These are phyloP conservation scores for Eulemur macaco DNA, from an alignment of 2,113 vertebrate genomes.

Conservation along the genomic window DNA sequence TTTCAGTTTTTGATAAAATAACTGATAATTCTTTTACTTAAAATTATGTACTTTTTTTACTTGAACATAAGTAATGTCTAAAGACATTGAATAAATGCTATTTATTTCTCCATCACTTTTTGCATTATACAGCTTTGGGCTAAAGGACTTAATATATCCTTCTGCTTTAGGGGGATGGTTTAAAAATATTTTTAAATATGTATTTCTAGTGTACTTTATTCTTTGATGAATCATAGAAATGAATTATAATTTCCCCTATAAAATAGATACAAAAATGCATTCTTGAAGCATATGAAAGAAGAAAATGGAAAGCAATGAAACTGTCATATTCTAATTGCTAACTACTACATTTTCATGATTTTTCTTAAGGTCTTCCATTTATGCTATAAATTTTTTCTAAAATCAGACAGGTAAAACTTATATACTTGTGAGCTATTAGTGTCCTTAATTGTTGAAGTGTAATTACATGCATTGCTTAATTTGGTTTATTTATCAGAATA, in stretches of 20 bases:
- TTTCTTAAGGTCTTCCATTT: not conserved
- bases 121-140: not conserved
- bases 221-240: not conserved
- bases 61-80: not conserved
- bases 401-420: not conserved
- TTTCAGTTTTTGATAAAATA: not conserved
- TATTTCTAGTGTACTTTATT: not conserved
- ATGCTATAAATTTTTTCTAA: not conserved
- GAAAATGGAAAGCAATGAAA: not conserved
- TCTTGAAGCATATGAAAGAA: not conserved
- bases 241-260: not conserved
- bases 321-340: not conserved
- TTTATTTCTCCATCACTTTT: not conserved
- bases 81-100: not conserved
- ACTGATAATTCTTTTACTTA: not conserved
- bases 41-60: not conserved
- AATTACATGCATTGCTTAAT: not conserved
- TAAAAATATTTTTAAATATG: not conserved
- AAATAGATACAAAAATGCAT: not conserved
- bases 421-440: not conserved
- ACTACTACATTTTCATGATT: conserved; percentile 1
- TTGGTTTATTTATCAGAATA: not conserved
- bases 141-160: not conserved
- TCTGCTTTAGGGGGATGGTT: not conserved
- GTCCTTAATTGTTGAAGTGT: not conserved